Evolutionary conservation across 2,797 vertebrate species (phyloP), one percentile per base, ranked within the genome.

Genomic region (Alca torda): DNA sequence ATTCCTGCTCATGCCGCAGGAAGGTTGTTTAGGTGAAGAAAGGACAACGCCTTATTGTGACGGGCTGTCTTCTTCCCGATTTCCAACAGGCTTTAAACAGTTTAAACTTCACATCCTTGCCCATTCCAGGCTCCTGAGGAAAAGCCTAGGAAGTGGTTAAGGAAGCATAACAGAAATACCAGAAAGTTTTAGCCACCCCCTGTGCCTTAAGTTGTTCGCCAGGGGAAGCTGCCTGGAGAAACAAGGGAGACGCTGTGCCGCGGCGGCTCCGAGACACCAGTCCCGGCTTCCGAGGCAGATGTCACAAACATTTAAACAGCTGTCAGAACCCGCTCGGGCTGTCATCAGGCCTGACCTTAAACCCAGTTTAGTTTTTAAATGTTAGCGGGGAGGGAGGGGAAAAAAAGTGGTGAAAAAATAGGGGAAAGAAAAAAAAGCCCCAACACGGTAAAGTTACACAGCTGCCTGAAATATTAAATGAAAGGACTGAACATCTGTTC

Each of bases 381-480:
- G 91, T 98, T 98, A 96, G 18, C 46, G 50, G 21, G 54, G 16
- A 33, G 8, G 19, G 19, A 16, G 18, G 54, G 30, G 10, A 11
- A 11, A 11, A 43, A 67, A 76, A 57, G 17, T 17, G 16, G 23
- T 37, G 19, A 10, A n/a, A 91, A 92, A 94, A 67, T 16, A 67
- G 72, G 46, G 37, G 37, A 9, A 37, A 37, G 10, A 85, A 92
- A 93, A 95, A 96, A 90, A 86, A 69, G 8, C 41, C 74, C 39
- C 90, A 97, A 87, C 84, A 85, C 41, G 14, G 89, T 83, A 76
- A 97, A 91, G 81, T 97, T 98, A 97, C 90, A 94, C 98, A 98
- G 98, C 98, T 98, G 98, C 94, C 96, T 96, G 96, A 98, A 98
- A 98, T 98, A 98, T 98, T 97, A 98, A 98, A 98, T 97, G 95